Evolutionary conservation across 2,797 vertebrate genomes (phyloP).

Genomic region (Myotis vivesi): DNA sequence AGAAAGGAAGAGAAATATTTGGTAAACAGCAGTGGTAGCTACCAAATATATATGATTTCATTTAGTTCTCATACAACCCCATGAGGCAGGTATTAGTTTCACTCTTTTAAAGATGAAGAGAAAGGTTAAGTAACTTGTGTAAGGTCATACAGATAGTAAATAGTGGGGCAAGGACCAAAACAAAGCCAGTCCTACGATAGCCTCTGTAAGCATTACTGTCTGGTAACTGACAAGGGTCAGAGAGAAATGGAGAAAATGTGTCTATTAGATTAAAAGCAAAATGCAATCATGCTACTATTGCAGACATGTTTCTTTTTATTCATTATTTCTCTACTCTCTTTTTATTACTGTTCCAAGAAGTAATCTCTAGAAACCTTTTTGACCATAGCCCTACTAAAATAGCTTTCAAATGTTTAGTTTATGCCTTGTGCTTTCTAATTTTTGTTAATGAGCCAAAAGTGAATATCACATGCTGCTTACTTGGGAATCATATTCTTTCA

Average conservation of each 20-base stretch:
- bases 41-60: background rate
- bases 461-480: background rate
- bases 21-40: background rate
- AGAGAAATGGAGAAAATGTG: background rate
- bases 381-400: background rate
- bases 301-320: background rate
- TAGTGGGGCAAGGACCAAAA: background rate
- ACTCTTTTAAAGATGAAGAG: background rate
- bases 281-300: background rate
- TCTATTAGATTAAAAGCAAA: background rate
- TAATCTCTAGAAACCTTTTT: background rate
- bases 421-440: background rate
- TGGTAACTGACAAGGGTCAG: background rate
- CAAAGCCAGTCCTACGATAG: accelerated
- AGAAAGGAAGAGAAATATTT: background rate
- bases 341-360: background rate
- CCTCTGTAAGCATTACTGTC: background rate
- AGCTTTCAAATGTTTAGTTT: background rate
- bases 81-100: background rate
- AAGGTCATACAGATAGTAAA: background rate
- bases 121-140: background rate
- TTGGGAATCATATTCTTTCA: background rate
- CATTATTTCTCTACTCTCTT: background rate
- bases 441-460: constrained; percentile 28
- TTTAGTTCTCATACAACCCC: background rate